Base-by-base conservation (phyloP, 2,888 invertebrate species). In the Oegoconia quadripuncta region DNA sequence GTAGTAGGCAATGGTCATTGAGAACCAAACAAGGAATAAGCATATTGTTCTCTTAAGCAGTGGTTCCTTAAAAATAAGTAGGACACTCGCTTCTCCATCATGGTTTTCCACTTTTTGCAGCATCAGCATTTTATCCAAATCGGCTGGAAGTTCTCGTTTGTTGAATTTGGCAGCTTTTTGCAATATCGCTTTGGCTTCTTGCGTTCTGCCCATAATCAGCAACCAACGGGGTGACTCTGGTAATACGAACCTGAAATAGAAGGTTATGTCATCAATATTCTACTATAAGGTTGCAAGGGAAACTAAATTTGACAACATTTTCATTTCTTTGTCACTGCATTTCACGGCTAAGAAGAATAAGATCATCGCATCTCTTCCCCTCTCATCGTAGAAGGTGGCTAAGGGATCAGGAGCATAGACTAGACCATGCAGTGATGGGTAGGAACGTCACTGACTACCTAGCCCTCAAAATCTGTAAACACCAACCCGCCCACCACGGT, bases 201-300 rank as follows among this genome's bases (percentile, higher is more conserved):
- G 89, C n/a, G 90, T 90, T 47, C 90, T 89, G 15, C 93, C 93
- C 87, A 92, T 91, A 25, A 92, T 91, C 34, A 94, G 73, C 20
- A 94, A 74, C 94, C 94, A 94, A 61, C 93, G 87, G 1, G 94
- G 94, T 1, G 94, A 94, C 87, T 94, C 94, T n/a, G 94, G 93
- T 39, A 94, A 75, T 22, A 93, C 81, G 76, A 92, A 93, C 91
- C 94, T 94, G 65, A 38, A 74, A 77, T 27, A 13, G 13, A 23
- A 11, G 4, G 9, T 18, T 11, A 18, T 31, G 8, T 7, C 12
- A n/a, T 11, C 2, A 4, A 3, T 12, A 11, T 27, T 27, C n/a
- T n/a, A n/a, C n/a, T n/a, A n/a, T n/a, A n/a, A n/a, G n/a, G n/a
- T n/a, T n/a, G n/a, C n/a, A n/a, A n/a, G n/a, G n/a, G n/a, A n/a